Evolutionary conservation across 2,113 vertebrate species (phyloP), one percentile per base, ranked within the genome.

Genomic region (Anolis carolinensis): DNA sequence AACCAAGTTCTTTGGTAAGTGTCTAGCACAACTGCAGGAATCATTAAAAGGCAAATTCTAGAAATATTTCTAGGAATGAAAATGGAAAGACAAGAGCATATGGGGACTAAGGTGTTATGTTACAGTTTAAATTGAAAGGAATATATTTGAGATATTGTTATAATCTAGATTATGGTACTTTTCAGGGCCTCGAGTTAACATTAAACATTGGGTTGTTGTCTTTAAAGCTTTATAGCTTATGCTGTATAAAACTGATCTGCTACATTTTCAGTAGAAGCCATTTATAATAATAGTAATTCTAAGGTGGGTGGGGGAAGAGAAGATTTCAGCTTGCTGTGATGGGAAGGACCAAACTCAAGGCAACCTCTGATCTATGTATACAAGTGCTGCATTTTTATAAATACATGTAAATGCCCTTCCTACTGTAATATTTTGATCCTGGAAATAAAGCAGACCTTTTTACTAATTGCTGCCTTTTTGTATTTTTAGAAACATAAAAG

Each of bases 311-410:
- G 88, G 93, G 85, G 81, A 92, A 94, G 89, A 94, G 82, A 90
- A 95, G 92, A 94, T 92, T 93, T 96, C 95, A 95, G 94, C 92
- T 96, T 94, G 94, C 94, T 94, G 91, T 96, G 94, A 95, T 95
- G 95, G 95, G 95, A 95, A 95, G 95, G 96, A 96, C 95, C 95
- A 97, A 96, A 95, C 95, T 96, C 96, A 95, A 97, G 95, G 95
- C 96, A 96, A 96, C 95, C 95, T 96, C 94, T 96, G 94, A 96
- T 95, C 95, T 96, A 94, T 96, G 95, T 94, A 96, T 92, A 95
- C 91, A 97, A 96, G 95, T 97, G 96, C 96, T 97, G 96, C 96
- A 96, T 96, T 97, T 97, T 96, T 96, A 97, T 97, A 96, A 96
- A 97, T 96, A 96, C 94, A 92, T 97, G 96, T 97, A 97, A 96